phyloP scores from a whole-genome alignment of 2,797 vertebrate species.

The Fistularia tabacaria region DNA sequence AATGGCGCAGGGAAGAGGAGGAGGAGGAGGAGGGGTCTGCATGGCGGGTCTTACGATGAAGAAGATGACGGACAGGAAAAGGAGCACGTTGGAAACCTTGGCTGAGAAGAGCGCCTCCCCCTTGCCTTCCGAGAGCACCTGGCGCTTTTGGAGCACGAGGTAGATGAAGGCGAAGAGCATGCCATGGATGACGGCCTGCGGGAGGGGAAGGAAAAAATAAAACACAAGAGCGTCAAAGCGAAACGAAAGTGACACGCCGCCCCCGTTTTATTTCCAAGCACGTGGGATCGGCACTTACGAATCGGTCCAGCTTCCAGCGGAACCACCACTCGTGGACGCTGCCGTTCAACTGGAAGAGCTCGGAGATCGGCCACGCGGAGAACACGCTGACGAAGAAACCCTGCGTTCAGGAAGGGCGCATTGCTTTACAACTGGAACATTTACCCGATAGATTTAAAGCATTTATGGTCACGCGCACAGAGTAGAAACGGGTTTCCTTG shows the following conservation, averaged over 20 bases:
- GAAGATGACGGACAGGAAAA: slow-evolving; percentile 86
- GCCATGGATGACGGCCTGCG: slow-evolving; percentile 91
- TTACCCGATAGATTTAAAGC: too few relatives aligned
- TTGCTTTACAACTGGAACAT: not conserved
- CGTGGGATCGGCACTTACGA: slow-evolving; percentile 77
- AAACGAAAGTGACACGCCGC: too few relatives aligned
- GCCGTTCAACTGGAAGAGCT: slow-evolving; percentile 90
- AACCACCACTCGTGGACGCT: slow-evolving; percentile 98
- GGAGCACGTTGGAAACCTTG: slow-evolving; percentile 86
- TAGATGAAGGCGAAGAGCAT: slow-evolving; percentile 96
- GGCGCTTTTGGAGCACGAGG: slow-evolving; percentile 88
- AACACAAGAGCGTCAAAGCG: too few relatives aligned
- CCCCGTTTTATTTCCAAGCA: not conserved
- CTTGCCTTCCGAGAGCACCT: slow-evolving; percentile 88
- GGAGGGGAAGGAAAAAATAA: too few relatives aligned
- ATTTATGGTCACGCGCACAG: too few relatives aligned
- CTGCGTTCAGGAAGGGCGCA: slow-evolving; percentile 60
- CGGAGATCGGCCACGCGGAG: slow-evolving; percentile 93
- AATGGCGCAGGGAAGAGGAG: not conserved
- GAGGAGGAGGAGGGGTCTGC: not conserved
- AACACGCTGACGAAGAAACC: slow-evolving; percentile 90
- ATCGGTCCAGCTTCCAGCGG: slow-evolving; percentile 95
- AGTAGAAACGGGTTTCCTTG: too few relatives aligned
- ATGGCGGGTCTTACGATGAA: slow-evolving; percentile 82
- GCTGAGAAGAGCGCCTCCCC: slow-evolving; percentile 88